Evolutionary conservation across 1,140 invertebrate species (phyloP), one percentile per base, ranked within the genome.

Genomic region (Diplogasteroides magnus): DNA sequence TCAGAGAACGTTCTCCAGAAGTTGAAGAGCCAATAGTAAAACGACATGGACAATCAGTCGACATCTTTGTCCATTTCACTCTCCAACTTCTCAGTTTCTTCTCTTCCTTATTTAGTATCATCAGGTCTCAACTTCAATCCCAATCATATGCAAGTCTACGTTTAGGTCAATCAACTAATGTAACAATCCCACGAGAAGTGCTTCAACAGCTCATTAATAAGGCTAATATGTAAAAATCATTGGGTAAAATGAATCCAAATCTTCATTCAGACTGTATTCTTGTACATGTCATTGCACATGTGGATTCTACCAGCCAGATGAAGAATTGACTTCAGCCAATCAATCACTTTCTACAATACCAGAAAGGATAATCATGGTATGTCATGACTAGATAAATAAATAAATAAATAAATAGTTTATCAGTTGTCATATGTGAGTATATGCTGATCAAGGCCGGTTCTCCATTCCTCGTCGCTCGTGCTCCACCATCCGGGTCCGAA

Each of bases 121-220:
- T 56, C 55, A 28, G 57, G 57, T 15, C 25, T 27, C 6, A 55
- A 55, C 19, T 2, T 56, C 27, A 65, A 65, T n/a, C 55, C 31
- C 29, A 26, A 27, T 15, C 57, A 28, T 56, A 65, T 29, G 23
- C 57, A 28, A 55, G 57, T 56, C 15, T 65, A 19, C 23, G 57
- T 23, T 37, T 56, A n/a, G 29, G 27, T n/a, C 37, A 65, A 65
- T 37, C 27, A 19, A 28, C 55, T 29, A 19, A 56, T 26, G 63
- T 56, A 28, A 65, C 55, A 29, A 29, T 56, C 11, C 31, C 37
- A 15, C 32, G 56, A 64, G 69, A 71, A 25, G 55, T 61, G 31
- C 61, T 69, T 6, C 48, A 69, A 31, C 55, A 69, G 23, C 68
- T 69, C 1, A 69, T 69, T 15, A 63, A 28, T 15, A 69, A 58